Base-by-base conservation (phyloP, 2,888 invertebrate genomes). In the Congeria kusceri region DNA sequence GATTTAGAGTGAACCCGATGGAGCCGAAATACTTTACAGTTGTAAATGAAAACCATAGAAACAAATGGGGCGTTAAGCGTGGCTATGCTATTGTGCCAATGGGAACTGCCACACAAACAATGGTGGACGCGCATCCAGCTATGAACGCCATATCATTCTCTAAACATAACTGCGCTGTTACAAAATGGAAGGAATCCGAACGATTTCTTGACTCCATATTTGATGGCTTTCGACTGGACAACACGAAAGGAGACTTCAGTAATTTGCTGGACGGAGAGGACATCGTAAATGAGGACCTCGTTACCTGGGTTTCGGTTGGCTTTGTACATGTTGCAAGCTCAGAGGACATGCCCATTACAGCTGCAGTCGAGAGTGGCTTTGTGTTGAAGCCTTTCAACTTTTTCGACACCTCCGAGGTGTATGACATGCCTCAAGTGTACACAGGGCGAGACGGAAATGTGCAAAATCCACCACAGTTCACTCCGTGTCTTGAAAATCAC, bases 161-260 rank as follows among this genome's bases (percentile, higher is more conserved):
- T 9, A 85, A 88, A 53, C 85, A 86, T 49, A 87, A 88, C 53
- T 84, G 84, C 59, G 78, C 82, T 47, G 80, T 88, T 11, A 87
- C 88, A 3, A 83, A 84, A 77, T 77, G 81, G 11, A 87, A 86
- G 39, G 87, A 88, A 63, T 68, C 82, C 18, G 88, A 88, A 75
- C 80, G 49, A 39, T 78, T 75, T 3, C 23, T 86, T 15, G 73
- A 74, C 53, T 75, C 70, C 1, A n/a, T 61, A 39, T 71, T 75
- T 25, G 79, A 75, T 28, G 65, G 53, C 11, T 66, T 61, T n/a
- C 27, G 74, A 44, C 25, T 79, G 27, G 70, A 57, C 7, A 57
- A 75, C 44, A 61, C 75, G 3, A 62, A 61, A 27, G 75, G 62
- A 1, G 58, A 66, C 15, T 49, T 75, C 29, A 74, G 75, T 47